These are phyloP conservation scores for Gopherus evgoodei DNA, from an alignment of 2,113 vertebrate genomes.

Conservation along the genomic window DNA sequence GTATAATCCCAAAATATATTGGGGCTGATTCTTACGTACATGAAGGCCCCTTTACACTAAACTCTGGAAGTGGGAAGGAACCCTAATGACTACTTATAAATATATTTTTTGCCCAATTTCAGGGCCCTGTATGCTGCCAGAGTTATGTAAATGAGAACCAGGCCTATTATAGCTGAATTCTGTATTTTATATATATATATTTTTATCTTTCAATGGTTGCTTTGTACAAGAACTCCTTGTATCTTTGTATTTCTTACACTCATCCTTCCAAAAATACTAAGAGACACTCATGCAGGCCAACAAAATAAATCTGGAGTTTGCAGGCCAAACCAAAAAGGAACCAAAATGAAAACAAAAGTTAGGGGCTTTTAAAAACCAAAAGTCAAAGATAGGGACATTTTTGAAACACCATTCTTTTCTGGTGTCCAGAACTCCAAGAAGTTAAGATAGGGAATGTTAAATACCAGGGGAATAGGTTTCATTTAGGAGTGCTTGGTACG, in stretches of 20 bases:
- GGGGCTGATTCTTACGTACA: slow-evolving; percentile 4
- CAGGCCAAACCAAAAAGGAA: not conserved
- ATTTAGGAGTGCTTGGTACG: not conserved
- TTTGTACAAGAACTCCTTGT: not conserved
- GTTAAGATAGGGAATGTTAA: not conserved
- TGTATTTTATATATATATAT: not conserved
- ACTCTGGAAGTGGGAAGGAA: slow-evolving; percentile 26
- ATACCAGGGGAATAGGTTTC: not conserved
- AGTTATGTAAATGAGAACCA: slow-evolving; percentile 24
- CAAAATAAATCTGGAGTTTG: not conserved
- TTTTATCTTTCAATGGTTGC: not conserved
- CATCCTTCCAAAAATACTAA: not conserved
- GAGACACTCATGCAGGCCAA: not conserved
- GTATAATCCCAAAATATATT: not conserved
- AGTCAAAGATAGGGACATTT: not conserved
- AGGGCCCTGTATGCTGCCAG: not conserved
- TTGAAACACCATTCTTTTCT: not conserved
- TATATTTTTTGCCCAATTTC: slow-evolving; percentile 27
- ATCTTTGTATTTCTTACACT: not conserved
- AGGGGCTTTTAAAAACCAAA: not conserved
- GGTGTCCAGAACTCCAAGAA: not conserved
- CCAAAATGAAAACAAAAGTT: not conserved
- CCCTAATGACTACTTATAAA: slow-evolving; percentile 16
- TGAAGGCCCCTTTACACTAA: slow-evolving; percentile 7
- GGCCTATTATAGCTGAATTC: not conserved